Conservation (phyloP, 64 coral and sea anemone genomes). For the Dendrophyllia cribrosa region DNA sequence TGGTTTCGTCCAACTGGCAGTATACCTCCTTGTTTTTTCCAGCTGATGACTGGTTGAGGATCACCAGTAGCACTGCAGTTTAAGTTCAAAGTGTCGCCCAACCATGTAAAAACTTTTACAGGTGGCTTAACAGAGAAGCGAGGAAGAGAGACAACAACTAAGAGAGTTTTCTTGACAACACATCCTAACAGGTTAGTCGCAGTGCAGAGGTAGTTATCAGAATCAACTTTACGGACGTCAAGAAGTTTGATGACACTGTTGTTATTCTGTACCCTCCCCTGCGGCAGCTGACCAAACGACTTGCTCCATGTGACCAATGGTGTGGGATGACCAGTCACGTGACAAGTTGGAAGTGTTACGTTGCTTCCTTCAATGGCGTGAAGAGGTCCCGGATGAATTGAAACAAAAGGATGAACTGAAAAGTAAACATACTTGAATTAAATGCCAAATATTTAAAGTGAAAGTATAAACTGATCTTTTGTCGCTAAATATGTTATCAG, state of each 20-base stretch:
- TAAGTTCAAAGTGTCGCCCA: constrained; percentile 23
- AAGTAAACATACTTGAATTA: neutral
- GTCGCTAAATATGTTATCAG: no score
- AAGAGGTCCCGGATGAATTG: neutral
- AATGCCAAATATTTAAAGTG: no score
- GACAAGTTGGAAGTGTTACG: constrained; percentile 34
- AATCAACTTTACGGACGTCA: constrained; percentile 26
- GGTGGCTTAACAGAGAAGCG: constrained; percentile 48
- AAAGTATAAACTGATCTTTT: no score
- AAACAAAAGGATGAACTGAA: constrained; percentile 34
- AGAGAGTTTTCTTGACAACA: neutral
- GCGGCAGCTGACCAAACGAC: constrained; percentile 11
- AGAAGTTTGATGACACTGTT: neutral
- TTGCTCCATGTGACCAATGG: constrained; percentile 59
- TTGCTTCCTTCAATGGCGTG: constrained; percentile 24
- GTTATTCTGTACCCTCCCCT: neutral
- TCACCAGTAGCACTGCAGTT: constrained; percentile 60
- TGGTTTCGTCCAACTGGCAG: constrained; percentile 24
- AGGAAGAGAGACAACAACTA: constrained; percentile 25
- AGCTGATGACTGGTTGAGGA: constrained; percentile 48
- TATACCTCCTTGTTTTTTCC: constrained; percentile 28
- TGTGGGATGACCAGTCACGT: constrained; percentile 43
- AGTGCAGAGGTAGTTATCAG: constrained; percentile 43
- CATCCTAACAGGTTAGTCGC: constrained; percentile 53
- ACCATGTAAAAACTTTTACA: neutral